A percentile compares a stretch with the other conserved stretches of the same genome.
These are phyloP conservation scores for Campoplex capitator DNA, from an alignment of 2,888 invertebrate species.

Conservation along the genomic window DNA sequence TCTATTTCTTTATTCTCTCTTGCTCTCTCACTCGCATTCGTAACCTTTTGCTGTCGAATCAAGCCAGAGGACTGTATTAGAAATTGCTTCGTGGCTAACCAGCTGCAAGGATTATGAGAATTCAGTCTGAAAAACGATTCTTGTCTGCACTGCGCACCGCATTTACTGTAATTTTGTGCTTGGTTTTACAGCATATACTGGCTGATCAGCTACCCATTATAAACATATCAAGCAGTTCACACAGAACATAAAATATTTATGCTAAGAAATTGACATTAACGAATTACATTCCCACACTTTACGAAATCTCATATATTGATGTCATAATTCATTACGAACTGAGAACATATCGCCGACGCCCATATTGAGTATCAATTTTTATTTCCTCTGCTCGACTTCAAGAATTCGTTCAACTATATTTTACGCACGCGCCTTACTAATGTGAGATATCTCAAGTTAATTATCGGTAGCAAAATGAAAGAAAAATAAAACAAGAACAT, in stretches of 20 bases:
- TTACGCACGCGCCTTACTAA: background rate
- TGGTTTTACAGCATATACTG: conserved; percentile 30
- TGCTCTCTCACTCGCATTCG: conserved; percentile 30
- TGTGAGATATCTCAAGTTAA: background rate
- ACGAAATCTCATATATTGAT: background rate
- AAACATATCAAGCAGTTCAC: conserved; percentile 6
- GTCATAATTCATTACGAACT: background rate
- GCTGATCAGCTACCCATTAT: conserved; percentile 58
- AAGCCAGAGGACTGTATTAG: conserved; percentile 60
- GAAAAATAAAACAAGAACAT: no score
- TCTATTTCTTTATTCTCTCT: conserved; percentile 13
- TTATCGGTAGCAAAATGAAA: background rate
- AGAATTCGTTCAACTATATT: no score
- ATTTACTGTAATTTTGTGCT: conserved; percentile 50
- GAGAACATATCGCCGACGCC: background rate
- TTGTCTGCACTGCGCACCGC: conserved; percentile 26
- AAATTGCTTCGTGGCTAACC: conserved; percentile 72
- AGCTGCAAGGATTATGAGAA: conserved; percentile 64
- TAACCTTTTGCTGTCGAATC: conserved; percentile 32
- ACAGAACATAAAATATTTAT: background rate
- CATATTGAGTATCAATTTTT: background rate
- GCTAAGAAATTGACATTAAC: background rate
- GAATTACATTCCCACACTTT: background rate
- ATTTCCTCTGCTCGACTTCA: background rate
- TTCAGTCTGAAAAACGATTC: conserved; percentile 64